Conservation (phyloP, 2,113 vertebrate species). For the Oenanthe oenanthe region DNA sequence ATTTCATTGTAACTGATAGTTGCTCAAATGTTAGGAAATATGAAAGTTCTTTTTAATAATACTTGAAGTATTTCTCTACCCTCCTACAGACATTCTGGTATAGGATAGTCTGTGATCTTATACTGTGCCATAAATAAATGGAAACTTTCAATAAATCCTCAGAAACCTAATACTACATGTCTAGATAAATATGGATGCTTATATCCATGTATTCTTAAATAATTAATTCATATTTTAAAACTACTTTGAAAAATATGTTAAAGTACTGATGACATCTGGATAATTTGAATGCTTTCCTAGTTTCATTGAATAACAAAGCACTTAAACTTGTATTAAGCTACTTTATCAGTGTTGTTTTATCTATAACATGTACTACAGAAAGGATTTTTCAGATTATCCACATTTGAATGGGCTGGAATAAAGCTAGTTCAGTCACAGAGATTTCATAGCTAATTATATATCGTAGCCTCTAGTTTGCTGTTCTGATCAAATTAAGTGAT, state of each 20-base stretch:
- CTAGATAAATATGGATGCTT: not conserved
- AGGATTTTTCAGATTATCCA: conserved; percentile 26
- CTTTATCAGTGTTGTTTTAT: conserved; percentile 18
- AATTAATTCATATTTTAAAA: not conserved
- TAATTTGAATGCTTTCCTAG: not conserved
- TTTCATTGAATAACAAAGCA: not conserved
- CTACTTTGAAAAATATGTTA: not conserved
- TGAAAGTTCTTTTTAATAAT: not conserved
- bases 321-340: not conserved
- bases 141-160: not conserved
- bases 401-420: conserved; percentile 19
- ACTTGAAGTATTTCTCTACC: not conserved
- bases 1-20: not conserved
- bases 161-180: not conserved
- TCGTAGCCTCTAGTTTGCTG: not conserved
- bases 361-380: not conserved
- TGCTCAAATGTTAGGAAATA: not conserved
- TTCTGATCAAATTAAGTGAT: conserved; percentile 32
- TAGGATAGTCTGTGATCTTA: not conserved
- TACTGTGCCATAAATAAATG: not conserved
- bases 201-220: not conserved
- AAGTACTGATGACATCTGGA: not conserved
- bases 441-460: conserved; percentile 20
- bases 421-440: conserved; percentile 28
- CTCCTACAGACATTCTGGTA: not conserved